Evolutionary conservation across 2,113 vertebrate genomes (phyloP), one percentile per base, ranked within the genome.

Genomic region (Chunga burmeisteri): DNA sequence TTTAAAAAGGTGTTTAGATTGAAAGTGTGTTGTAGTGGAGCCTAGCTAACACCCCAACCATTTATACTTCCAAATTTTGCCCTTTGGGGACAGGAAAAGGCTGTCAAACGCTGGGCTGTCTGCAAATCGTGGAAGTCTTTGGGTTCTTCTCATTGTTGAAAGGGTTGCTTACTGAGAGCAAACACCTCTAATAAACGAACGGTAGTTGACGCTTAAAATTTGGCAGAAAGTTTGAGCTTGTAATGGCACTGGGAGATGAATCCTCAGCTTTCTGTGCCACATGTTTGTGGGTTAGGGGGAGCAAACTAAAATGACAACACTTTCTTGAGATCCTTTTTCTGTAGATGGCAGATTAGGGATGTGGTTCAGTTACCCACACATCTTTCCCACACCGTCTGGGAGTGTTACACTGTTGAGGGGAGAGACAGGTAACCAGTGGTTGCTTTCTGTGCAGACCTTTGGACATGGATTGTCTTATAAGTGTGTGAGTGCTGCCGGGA

Each of bases 1-100:
- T 89, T 93, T 77, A 11, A 74, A 65, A 83, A 78, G 2, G 29
- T 59, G 36, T 74, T 94, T 86, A 61, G 13, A 72, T 81, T 62
- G 40, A 36, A 94, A 91, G 32, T n/a, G 25, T 61, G 52, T 79
- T 89, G 44, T 53, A 81, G n/a, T 88, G 59, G 38, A 88, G 59
- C 32, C 58, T 92, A 34, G 29, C 34, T 92, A 92, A 83, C 59
- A 65, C 21, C 30, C 65, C 16, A 72, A 72, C 34, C 83, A 89
- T 89, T 94, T 87, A 75, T 52, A 82, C 49, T 89, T 89, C 44
- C 46, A 65, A 83, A 83, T 90, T 81, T 93, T 95, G 50, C 73
- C 49, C 34, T 75, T 19, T 89, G 56, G 70, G 92, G 59, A 68
- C 21, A 65, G 65, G 50, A 75, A 70, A 67, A 55, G 9, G 11